Conservation (phyloP, 2,113 vertebrate genomes). For the Paradoxurus hermaphroditus region DNA sequence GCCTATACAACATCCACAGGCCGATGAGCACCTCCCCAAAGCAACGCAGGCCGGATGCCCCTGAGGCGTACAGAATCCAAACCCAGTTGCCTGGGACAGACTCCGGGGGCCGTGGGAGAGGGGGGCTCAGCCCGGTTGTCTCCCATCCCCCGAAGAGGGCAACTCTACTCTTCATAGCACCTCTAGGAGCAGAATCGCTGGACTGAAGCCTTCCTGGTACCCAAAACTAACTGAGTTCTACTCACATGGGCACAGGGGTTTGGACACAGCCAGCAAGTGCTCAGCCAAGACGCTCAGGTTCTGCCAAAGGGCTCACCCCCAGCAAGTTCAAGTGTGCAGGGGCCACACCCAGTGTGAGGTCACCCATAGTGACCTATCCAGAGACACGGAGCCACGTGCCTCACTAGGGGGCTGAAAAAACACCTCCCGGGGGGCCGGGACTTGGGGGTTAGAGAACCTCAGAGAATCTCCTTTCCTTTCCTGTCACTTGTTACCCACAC, state of each 20-base stretch:
- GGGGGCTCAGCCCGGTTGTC: not conserved
- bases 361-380: rapidly evolving
- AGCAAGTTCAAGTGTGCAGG: not conserved
- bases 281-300: not conserved
- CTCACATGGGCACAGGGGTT: not conserved
- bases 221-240: not conserved
- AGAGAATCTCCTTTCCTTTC: not conserved
- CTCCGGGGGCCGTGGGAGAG: rapidly evolving
- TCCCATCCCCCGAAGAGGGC: not conserved
- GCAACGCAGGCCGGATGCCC: not conserved
- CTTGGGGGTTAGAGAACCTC: not conserved
- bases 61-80: not conserved
- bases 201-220: rapidly evolving
- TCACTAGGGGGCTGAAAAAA: not conserved
- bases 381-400: not conserved
- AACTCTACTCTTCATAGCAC: not conserved
- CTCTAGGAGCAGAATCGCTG: not conserved
- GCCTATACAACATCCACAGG: rapidly evolving
- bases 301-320: not conserved
- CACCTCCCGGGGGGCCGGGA: not conserved
- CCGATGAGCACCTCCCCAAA: not conserved
- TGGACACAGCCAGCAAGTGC: rapidly evolving
- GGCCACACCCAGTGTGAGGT: not conserved
- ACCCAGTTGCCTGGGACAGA: not conserved
- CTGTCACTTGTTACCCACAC: not conserved